Evolutionary conservation across 92 coral and sea anemone species (phyloP).

Genomic region (Umimayanthus chanpuru): DNA sequence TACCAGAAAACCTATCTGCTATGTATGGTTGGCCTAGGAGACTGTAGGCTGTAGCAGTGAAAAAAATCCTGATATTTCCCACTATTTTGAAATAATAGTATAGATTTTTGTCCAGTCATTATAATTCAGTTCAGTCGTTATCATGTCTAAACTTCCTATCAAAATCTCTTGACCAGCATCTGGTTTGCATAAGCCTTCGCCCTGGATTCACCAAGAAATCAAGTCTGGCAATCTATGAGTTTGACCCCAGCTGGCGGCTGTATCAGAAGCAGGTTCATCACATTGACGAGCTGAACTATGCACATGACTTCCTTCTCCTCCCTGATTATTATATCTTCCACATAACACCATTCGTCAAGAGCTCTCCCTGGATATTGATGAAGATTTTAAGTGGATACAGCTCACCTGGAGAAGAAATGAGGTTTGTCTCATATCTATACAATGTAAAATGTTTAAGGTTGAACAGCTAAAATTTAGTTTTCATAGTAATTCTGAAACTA

Average conservation of each 20-base stretch:
- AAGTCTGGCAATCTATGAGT: conserved; percentile 78
- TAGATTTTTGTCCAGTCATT: no score
- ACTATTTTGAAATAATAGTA: no score
- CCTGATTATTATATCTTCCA: conserved; percentile 84
- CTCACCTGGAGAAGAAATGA: conserved; percentile 76
- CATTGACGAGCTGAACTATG: conserved; percentile 77
- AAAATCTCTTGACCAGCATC: conserved; percentile 53
- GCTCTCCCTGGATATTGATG: conserved; percentile 47
- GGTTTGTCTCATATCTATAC: conserved; percentile 15
- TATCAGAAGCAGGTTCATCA: conserved; percentile 73
- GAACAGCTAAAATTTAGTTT: background rate
- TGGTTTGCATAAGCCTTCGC: conserved; percentile 77
- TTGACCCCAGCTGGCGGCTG: conserved; percentile 68
- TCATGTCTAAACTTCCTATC: background rate
- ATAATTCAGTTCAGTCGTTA: no score
- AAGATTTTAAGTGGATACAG: conserved; percentile 69
- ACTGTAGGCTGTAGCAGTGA: no score
- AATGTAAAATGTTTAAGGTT: background rate
- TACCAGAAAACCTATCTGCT: no score
- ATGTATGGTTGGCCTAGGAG: no score
- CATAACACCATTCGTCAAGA: conserved; percentile 84
- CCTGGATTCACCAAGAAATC: conserved; percentile 59
- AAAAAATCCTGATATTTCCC: no score
- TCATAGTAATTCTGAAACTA: no score
- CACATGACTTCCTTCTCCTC: conserved; percentile 78